Base-by-base conservation (phyloP, 2,888 invertebrate species). In the Drosophila tanythrix region DNA sequence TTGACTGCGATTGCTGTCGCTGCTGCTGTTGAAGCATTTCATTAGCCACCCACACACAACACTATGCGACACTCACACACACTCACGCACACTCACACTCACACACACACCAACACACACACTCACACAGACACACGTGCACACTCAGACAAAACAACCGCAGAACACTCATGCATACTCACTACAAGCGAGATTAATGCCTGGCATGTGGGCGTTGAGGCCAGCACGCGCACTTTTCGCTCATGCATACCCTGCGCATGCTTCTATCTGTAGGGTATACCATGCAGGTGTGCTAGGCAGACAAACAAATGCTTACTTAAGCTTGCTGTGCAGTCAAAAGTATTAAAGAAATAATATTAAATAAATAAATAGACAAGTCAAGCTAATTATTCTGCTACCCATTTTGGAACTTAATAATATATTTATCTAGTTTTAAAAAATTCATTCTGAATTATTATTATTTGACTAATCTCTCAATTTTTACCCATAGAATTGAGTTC, bases 41-140 rank as follows among this genome's bases (percentile, higher is more conserved):
- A 90, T 85, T 85, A 89, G 75, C 88, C 90, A 83, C 88, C 90
- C 88, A 88, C 91, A 75, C 83, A 69, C 59, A 60, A 57, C 52
- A 63, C 55, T 63, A 51, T 52, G 76, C 65, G 70, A 72, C 65
- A 80, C 61, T 31, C 66, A 61, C 48, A 53, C 53, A 57, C 40
- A 38, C 52, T 35, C 31, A 33, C 56, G 36, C 29, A 25, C 38
- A 58, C 65, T 40, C 74, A 21, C 21, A 21, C 21, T 21, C 58
- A 52, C 52, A 50, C 52, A 50, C 21, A 33, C 56, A 53, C 48
- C 4, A 4, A 61, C 53, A 31, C 25, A 40, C 40, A 40, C 38
- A 8, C 11, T 3, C 13, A 21, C 46, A 15, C 21, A 43, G 33
- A 33, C 21, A 51, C 31, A 58, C 27, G 38, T 38, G 48, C 48